Evolutionary conservation across 2,888 invertebrate genomes (phyloP).

Genomic region (Kryphioiulus occultus): DNA sequence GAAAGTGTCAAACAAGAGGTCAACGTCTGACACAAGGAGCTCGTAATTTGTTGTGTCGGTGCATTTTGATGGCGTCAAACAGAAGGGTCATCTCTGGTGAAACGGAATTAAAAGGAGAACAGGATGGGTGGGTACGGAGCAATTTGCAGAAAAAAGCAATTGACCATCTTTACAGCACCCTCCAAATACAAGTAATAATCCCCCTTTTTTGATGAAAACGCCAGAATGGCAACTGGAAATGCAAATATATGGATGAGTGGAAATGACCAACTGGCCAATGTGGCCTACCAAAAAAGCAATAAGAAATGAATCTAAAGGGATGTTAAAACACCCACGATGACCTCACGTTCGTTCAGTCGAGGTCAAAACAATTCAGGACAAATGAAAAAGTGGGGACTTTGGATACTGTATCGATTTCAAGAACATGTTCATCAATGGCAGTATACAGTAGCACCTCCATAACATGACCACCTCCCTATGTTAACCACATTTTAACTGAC

Average conservation of each 20-base stretch:
- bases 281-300: background rate
- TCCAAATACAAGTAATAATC: background rate
- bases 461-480: no score
- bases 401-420: no score
- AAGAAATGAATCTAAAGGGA: background rate
- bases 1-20: constrained; percentile 1
- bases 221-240: background rate
- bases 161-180: background rate
- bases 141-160: constrained; percentile 3
- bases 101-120: background rate
- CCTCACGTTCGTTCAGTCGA: background rate
- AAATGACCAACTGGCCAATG: background rate
- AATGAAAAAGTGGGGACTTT: background rate
- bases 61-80: constrained; percentile 11
- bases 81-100: background rate
- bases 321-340: background rate
- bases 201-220: background rate
- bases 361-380: background rate
- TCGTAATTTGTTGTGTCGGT: background rate
- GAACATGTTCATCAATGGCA: no score
- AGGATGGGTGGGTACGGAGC: background rate
- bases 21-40: background rate
- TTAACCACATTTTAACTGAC: no score
- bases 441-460: no score
- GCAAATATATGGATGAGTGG: background rate